These are phyloP conservation scores for Turdus rufiventris DNA, from an alignment of 2,113 vertebrate genomes.

Conservation along the genomic window DNA sequence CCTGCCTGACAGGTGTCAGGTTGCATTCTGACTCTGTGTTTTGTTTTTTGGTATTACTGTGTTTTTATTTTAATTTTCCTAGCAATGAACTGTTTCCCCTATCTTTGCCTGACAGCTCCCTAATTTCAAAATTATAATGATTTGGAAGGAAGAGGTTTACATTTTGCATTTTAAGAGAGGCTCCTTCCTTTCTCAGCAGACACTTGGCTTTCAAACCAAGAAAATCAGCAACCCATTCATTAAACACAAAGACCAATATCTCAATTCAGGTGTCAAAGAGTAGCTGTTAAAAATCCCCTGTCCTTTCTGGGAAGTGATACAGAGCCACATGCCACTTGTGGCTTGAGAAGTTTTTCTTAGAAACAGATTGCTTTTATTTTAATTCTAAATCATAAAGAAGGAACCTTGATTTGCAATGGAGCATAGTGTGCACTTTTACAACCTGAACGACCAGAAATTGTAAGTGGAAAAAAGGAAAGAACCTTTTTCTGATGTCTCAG, in stretches of 20 bases:
- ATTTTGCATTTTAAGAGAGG: too few species aligned
- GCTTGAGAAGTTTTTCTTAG: neutral
- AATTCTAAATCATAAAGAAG: neutral
- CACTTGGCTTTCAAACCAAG: too few species aligned
- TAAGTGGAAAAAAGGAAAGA: neutral
- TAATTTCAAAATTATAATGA: too few species aligned
- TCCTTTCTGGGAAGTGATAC: neutral
- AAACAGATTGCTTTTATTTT: neutral
- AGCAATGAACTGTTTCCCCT: too few species aligned
- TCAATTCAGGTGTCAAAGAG: neutral
- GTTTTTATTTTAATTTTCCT: too few species aligned
- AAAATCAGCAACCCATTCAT: neutral
- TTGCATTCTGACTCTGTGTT: too few species aligned
- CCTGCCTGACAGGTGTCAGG: too few species aligned
- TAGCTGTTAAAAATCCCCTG: accelerated
- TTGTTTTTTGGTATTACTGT: too few species aligned
- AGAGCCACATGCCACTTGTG: neutral
- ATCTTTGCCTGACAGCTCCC: too few species aligned
- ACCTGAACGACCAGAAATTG: neutral
- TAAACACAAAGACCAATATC: neutral
- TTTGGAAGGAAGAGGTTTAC: too few species aligned
- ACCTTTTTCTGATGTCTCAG: neutral
- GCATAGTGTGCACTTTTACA: neutral
- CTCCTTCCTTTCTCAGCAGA: too few species aligned
- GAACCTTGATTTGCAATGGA: neutral